These are phyloP conservation scores for Volucella bombylans DNA, from an alignment of 2,888 invertebrate genomes.

Conservation along the genomic window DNA sequence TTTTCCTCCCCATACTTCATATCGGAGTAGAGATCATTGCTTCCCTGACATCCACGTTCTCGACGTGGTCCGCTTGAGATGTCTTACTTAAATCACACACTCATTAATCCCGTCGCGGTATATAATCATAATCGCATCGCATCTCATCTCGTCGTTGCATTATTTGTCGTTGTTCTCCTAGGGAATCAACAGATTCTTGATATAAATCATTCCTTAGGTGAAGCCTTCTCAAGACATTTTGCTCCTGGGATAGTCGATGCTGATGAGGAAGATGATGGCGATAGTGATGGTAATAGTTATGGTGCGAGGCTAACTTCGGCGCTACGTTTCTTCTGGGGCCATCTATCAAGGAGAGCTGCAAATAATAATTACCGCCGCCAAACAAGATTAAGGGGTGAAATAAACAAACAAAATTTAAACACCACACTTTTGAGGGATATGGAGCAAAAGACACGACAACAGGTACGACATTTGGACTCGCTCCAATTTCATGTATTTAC, in stretches of 20 bases:
- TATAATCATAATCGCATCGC: constrained; percentile 60
- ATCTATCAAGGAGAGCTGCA: constrained; percentile 56
- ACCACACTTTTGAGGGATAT: constrained; percentile 49
- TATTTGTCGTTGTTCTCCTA: constrained; percentile 12
- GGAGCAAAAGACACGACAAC: constrained; percentile 60
- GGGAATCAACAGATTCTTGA: constrained; percentile 40
- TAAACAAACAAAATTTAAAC: constrained; percentile 42
- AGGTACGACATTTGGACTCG: constrained; percentile 59
- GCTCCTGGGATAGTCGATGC: no score
- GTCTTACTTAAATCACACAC: constrained; percentile 67
- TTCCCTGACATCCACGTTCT: constrained; percentile 1
- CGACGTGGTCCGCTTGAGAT: constrained; percentile 52
- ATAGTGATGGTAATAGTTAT: constrained; percentile 25
- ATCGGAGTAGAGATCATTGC: constrained; percentile 44
- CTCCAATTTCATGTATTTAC: constrained; percentile 69
- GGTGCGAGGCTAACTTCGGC: constrained; percentile 19
- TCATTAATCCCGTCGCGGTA: constrained; percentile 65
- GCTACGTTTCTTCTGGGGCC: constrained; percentile 25
- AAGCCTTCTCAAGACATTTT: constrained; percentile 2
- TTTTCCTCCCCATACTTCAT: constrained; percentile 24
- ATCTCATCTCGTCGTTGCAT: constrained; percentile 16
- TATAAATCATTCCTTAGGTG: constrained; percentile 55
- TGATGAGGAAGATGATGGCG: no score
- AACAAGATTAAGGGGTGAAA: constrained; percentile 63
- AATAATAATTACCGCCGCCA: constrained; percentile 59